Conservation (phyloP, 2,888 invertebrate species). For the Idaea dimidiata region DNA sequence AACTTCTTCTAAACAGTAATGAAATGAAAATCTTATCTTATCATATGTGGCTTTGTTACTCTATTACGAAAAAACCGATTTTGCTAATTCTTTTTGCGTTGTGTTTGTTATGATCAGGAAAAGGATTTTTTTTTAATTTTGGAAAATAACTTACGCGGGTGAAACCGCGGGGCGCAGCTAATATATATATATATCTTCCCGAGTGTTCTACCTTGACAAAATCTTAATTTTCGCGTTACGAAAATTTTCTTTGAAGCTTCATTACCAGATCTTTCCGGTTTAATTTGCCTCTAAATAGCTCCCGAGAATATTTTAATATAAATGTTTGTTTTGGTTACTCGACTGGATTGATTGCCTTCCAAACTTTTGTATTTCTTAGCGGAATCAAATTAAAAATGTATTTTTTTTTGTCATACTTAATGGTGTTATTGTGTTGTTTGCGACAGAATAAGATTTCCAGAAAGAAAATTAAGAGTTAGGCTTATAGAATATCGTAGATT, state of each 20-base stretch:
- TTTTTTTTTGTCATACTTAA: not conserved
- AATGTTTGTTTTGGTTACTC: conserved; percentile 1
- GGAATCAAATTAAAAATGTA: not conserved
- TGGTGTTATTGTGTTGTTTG: not conserved
- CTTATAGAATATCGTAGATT: too few species aligned
- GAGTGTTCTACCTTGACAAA: not conserved
- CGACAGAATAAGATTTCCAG: not conserved
- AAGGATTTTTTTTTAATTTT: too few species aligned
- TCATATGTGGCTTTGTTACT: too few species aligned
- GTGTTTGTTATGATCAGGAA: too few species aligned
- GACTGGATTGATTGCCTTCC: not conserved
- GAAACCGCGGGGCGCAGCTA: too few species aligned
- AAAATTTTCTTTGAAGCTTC: conserved; percentile 1
- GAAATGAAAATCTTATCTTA: conserved; percentile 1
- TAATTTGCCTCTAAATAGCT: conserved; percentile 1
- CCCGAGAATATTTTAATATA: not conserved
- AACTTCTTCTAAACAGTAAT: not conserved
- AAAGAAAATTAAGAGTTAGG: too few species aligned
- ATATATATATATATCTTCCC: not conserved
- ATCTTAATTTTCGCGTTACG: not conserved
- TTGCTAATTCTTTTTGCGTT: too few species aligned
- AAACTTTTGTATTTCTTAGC: not conserved
- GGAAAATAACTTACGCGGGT: too few species aligned
- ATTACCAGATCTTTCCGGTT: not conserved
- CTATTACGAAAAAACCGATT: too few species aligned